A percentile compares a stretch with the other conserved stretches of the same genome.
Conservation (phyloP, 2,888 invertebrate species). For the Tigriopus californicus region DNA sequence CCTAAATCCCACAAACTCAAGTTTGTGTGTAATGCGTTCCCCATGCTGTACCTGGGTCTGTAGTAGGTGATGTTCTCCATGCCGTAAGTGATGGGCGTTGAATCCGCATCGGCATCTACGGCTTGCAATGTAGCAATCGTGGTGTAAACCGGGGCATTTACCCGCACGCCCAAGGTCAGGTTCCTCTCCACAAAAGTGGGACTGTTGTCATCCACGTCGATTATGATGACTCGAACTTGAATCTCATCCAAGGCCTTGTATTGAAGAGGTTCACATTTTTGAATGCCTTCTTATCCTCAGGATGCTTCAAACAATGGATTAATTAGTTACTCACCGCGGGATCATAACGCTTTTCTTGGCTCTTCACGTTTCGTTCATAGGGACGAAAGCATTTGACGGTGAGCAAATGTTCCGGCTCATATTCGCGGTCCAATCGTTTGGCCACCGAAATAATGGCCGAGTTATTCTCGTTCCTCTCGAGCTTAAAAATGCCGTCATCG, state of each 20-base stretch:
- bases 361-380: not conserved
- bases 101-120: constrained; percentile 44
- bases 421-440: constrained; percentile 46
- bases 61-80: constrained; percentile 13
- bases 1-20: too few relatives aligned
- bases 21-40: too few relatives aligned
- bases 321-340: not conserved
- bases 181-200: constrained; percentile 44
- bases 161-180: constrained; percentile 45
- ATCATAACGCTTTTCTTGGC: not conserved
- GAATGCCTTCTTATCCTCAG: too few relatives aligned
- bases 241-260: constrained; percentile 30
- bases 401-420: constrained; percentile 36
- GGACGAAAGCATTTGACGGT: constrained; percentile 33
- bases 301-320: too few relatives aligned
- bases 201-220: constrained; percentile 53
- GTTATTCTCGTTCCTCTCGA: constrained; percentile 44
- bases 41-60: not conserved
- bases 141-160: constrained; percentile 53
- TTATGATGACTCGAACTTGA: constrained; percentile 41
- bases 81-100: constrained; percentile 40
- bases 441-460: constrained; percentile 41
- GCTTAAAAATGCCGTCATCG: constrained; percentile 40
- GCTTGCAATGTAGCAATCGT: constrained; percentile 46
- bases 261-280: not conserved